Base-by-base conservation (phyloP, 2,113 vertebrate species). In the Toxotes jaculatrix region DNA sequence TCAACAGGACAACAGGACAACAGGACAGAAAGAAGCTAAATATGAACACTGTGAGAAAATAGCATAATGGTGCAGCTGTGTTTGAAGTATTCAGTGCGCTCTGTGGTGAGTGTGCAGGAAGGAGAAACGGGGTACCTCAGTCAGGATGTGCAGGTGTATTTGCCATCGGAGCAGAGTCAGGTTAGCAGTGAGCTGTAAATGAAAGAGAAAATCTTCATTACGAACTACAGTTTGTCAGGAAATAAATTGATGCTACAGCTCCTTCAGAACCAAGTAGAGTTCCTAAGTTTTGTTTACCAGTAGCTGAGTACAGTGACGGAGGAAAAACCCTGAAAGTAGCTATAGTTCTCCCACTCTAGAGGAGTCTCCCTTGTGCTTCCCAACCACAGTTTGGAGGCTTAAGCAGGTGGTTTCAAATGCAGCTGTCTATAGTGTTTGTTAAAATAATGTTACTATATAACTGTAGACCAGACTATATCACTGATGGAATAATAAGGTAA, bases 271-370 rank as follows among this genome's bases (percentile, higher is more conserved):
- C 31, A 55, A 73, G 57, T 57, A 56, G 64, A 51, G 31, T 32
- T 13, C 70, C 63, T 7, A 51, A 63, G 51, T 73, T 57, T 69
- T 68, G 70, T 84, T 74, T 69, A 57, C 47, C 31, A 12, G 27
- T 43, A 19, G 27, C n/a, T 56, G 53, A 67, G 23, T 17, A 56
- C 4, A 4, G 69, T 16, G 69, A 67, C 75, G 68, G 75, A 84
- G 62, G 73, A 79, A 74, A 27, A 74, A 79, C 82, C 70, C 64
- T 34, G 57, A 59, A 63, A 64, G 49, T 63, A 57, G 14, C 27
- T 49, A 11, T 43, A 79, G 40, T 76, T 63, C 63, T 1, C 47
- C 51, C 68, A 57, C 63, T 79, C 47, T 67, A 34, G 69, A 77
- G 74, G 45, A 68, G 31, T 31, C 45, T 68, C 61, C 31, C n/a